Evolutionary conservation across 2,888 invertebrate species (phyloP).

Genomic region (Carcina quercana): DNA sequence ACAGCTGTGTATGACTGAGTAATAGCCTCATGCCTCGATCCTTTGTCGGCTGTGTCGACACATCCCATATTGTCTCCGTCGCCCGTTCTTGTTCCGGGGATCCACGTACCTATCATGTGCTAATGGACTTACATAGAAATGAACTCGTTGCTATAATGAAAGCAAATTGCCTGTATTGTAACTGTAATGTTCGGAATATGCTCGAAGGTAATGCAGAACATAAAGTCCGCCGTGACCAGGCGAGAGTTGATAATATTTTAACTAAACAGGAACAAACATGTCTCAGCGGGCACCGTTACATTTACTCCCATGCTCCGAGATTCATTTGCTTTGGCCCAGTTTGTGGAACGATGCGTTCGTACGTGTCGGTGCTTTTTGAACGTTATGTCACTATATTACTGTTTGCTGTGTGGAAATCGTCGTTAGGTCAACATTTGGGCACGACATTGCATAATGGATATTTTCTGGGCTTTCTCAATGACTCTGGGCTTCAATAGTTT

Average conservation of each 20-base stretch:
- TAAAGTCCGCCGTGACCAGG: too few species aligned
- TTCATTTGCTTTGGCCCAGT: constrained; percentile 41
- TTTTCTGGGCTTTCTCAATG: constrained; percentile 10
- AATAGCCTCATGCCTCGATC: constrained; percentile 42
- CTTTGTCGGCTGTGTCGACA: constrained; percentile 53
- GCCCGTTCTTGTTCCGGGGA: constrained; percentile 37
- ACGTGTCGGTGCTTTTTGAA: constrained; percentile 15
- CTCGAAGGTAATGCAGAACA: too few species aligned
- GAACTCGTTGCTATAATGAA: too few species aligned
- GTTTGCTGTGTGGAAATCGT: constrained; percentile 20
- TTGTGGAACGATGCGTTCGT: constrained; percentile 15
- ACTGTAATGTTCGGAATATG: too few species aligned
- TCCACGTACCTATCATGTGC: constrained; percentile 3
- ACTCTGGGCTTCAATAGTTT: too few species aligned
- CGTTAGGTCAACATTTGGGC: constrained; percentile 16
- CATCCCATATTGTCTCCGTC: constrained; percentile 38
- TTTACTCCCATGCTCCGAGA: constrained; percentile 36
- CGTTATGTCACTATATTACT: constrained; percentile 22
- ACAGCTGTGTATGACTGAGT: constrained; percentile 41
- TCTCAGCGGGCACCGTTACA: constrained; percentile 38
- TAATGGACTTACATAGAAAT: neutral
- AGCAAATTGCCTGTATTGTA: too few species aligned
- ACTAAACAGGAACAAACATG: constrained; percentile 26
- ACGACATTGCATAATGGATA: constrained; percentile 11
- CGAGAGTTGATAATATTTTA: constrained; percentile 7